These are phyloP conservation scores for Gymnoscopelus braueri DNA, from an alignment of 2,797 vertebrate genomes.

Conservation along the genomic window DNA sequence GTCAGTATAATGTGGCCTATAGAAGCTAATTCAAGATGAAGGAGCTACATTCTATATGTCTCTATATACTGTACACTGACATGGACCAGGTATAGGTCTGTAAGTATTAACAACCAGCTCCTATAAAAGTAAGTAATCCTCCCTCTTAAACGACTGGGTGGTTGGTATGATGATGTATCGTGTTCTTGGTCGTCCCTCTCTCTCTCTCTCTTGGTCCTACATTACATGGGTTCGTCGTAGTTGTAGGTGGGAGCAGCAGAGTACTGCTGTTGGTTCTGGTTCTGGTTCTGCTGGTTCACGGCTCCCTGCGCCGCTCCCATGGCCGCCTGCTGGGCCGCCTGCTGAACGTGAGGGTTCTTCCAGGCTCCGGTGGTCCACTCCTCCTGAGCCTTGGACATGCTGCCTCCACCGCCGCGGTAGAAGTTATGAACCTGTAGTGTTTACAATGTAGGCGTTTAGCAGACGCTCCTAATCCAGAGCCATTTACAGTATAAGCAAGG, in stretches of 20 bases:
- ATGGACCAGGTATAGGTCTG: conserved; percentile 9
- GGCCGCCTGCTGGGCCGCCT: conserved; percentile 93
- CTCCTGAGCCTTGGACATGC: conserved; percentile 96
- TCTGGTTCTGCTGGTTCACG: conserved; percentile 76
- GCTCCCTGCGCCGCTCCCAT: conserved; percentile 92
- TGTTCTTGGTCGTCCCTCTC: too few species aligned
- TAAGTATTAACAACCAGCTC: conserved; percentile 39
- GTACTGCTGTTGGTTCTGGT: conserved; percentile 86
- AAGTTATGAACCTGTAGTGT: conserved; percentile 93
- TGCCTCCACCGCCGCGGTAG: conserved; percentile 95
- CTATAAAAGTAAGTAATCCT: conserved; percentile 12
- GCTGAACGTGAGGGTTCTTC: conserved; percentile 97
- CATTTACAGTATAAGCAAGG: too few species aligned
- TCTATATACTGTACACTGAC: conserved; percentile 30
- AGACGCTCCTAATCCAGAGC: too few species aligned
- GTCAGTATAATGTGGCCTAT: conserved; percentile 16
- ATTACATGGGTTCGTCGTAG: conserved; percentile 96
- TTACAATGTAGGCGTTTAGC: background rate
- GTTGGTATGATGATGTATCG: conserved; percentile 44
- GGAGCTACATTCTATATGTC: conserved; percentile 29
- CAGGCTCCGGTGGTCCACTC: conserved; percentile 97
- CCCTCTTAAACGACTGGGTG: background rate
- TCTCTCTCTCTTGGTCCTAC: conserved; percentile 57
- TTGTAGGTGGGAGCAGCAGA: conserved; percentile 96
- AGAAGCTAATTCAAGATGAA: conserved; percentile 26